Evolutionary conservation across 2,888 invertebrate species (phyloP).

Genomic region (Cerastis rubricosa): DNA sequence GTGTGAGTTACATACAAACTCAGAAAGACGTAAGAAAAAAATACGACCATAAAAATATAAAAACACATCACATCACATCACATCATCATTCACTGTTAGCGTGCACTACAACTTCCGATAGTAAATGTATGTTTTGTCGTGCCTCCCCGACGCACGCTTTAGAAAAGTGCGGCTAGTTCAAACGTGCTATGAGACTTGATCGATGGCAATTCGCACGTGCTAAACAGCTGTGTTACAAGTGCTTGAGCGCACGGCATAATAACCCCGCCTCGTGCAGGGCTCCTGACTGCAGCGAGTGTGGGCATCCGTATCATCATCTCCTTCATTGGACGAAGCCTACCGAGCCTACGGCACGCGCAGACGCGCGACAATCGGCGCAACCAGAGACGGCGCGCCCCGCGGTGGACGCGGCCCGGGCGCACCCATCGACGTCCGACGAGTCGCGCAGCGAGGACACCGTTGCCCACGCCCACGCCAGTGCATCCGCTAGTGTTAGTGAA

Average conservation of each 20-base stretch:
- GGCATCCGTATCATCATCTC: background rate
- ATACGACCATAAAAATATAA: too few relatives aligned
- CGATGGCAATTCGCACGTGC: slow-evolving; percentile 1
- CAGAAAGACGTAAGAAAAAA: too few relatives aligned
- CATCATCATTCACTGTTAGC: too few relatives aligned
- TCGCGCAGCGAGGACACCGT: background rate
- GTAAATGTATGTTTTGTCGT: background rate
- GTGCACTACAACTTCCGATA: too few relatives aligned
- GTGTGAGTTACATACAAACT: too few relatives aligned
- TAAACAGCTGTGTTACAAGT: slow-evolving; percentile 3
- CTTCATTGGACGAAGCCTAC: background rate
- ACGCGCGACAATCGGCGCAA: background rate
- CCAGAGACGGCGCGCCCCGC: background rate
- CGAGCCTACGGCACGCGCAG: background rate
- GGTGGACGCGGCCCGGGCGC: background rate
- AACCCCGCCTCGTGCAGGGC: background rate
- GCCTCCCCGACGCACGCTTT: background rate
- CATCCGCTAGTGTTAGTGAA: background rate
- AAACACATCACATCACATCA: too few relatives aligned
- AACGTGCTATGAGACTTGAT: slow-evolving; percentile 5
- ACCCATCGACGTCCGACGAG: background rate
- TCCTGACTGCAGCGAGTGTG: background rate
- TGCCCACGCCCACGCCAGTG: background rate
- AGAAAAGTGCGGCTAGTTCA: background rate
- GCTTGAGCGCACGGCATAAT: background rate